These are phyloP conservation scores for Parelbella ahira DNA, from an alignment of 2,888 invertebrate genomes.

Conservation along the genomic window DNA sequence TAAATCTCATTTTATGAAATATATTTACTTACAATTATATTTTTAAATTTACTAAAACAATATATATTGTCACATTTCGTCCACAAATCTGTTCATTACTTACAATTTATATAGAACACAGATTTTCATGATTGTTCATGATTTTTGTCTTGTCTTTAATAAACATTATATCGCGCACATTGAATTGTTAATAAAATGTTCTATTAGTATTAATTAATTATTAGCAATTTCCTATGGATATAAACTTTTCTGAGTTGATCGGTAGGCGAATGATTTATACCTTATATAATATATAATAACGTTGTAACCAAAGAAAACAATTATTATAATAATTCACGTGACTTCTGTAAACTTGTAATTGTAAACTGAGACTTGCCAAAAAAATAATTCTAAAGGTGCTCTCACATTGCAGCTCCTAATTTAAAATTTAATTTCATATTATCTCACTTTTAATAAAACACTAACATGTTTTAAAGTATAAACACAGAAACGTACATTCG, in stretches of 20 bases:
- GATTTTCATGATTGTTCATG: conserved; percentile 6
- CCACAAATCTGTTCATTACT: conserved; percentile 32
- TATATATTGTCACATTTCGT: conserved; percentile 29
- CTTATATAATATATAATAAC: conserved; percentile 20
- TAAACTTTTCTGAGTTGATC: conserved; percentile 25
- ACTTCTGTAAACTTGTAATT: conserved; percentile 9
- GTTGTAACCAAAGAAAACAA: conserved; percentile 26
- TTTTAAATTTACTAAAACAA: conserved; percentile 16
- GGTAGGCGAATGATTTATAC: conserved; percentile 10
- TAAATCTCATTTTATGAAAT: not conserved
- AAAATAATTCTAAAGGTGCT: conserved; percentile 13
- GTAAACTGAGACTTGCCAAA: conserved; percentile 21
- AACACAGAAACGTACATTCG: too few species aligned
- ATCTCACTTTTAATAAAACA: too few species aligned
- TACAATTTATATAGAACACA: conserved; percentile 27
- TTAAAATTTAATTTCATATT: too few species aligned
- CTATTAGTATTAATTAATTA: conserved; percentile 30
- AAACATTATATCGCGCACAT: conserved; percentile 28
- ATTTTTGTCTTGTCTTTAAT: conserved; percentile 17
- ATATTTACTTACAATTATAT: not conserved
- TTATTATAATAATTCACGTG: conserved; percentile 12
- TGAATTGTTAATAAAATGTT: conserved; percentile 28
- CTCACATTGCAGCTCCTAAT: conserved; percentile 16
- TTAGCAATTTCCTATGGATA: conserved; percentile 13
- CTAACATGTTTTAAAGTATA: too few species aligned